Evolutionary conservation across 2,888 invertebrate genomes (phyloP).

Genomic region (Congeria kusceri): DNA sequence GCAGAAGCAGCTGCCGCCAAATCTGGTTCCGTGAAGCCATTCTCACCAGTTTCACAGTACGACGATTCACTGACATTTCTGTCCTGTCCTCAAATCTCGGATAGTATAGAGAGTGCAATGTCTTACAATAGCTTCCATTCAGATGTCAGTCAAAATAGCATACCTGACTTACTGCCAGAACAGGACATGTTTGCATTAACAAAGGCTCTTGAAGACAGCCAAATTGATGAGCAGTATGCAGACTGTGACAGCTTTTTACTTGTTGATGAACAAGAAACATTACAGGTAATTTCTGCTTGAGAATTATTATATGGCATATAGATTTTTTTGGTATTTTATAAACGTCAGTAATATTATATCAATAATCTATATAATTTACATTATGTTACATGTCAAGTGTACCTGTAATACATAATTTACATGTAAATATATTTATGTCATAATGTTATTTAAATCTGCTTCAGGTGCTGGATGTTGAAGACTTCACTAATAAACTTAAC

Average conservation of each 20-base stretch:
- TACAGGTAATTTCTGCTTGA: conserved; percentile 71
- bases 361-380: too few relatives aligned
- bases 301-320: too few relatives aligned
- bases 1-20: conserved; percentile 46
- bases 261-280: conserved; percentile 82
- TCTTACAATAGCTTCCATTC: conserved; percentile 72
- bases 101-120: conserved; percentile 63
- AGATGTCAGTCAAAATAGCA: conserved; percentile 72
- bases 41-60: conserved; percentile 71
- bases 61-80: conserved; percentile 80
- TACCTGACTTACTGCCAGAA: conserved; percentile 69
- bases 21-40: conserved; percentile 68
- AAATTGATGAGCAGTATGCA: conserved; percentile 64
- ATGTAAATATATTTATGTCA: background rate
- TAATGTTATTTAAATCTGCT: background rate
- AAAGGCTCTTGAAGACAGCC: conserved; percentile 65
- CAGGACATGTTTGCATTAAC: conserved; percentile 61
- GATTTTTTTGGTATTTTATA: too few relatives aligned
- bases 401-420: too few relatives aligned
- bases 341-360: too few relatives aligned
- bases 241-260: conserved; percentile 81
- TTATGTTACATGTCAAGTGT: too few relatives aligned
- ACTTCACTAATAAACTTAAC: conserved; percentile 82
- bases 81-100: conserved; percentile 75
- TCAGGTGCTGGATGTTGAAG: conserved; percentile 81